phyloP scores from a whole-genome alignment of 2,888 invertebrate species.

The Pteria penguin region DNA sequence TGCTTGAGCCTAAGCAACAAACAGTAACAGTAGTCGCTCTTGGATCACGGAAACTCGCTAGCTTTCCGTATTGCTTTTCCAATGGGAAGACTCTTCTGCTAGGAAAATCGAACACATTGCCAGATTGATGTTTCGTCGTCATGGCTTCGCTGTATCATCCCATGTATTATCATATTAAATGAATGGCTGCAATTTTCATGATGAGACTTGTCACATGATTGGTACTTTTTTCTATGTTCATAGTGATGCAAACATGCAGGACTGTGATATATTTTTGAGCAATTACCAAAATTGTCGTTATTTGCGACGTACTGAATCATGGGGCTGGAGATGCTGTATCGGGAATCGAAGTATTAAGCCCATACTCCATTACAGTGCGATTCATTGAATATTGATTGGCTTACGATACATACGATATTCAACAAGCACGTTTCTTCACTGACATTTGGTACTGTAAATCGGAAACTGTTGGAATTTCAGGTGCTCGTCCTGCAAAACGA shows the following conservation, averaged over 20 bases:
- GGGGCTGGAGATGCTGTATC: constrained; percentile 3
- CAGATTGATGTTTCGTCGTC: constrained; percentile 45
- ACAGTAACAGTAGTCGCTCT: constrained; percentile 22
- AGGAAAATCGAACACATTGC: constrained; percentile 48
- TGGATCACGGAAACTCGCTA: constrained; percentile 12
- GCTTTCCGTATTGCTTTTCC: not conserved
- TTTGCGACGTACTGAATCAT: not conserved
- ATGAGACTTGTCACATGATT: constrained; percentile 40
- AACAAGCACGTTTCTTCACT: constrained; percentile 26
- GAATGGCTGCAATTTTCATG: constrained; percentile 48
- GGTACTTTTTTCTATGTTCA: constrained; percentile 27
- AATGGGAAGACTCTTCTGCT: constrained; percentile 2
- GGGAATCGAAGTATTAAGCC: constrained; percentile 17
- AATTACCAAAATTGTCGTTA: constrained; percentile 18
- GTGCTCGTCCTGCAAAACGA: not conserved
- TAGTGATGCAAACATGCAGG: constrained; percentile 42
- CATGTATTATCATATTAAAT: constrained; percentile 48
- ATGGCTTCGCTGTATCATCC: constrained; percentile 43
- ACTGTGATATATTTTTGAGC: constrained; percentile 19
- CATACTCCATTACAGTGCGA: constrained; percentile 21
- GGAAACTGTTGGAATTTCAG: constrained; percentile 26
- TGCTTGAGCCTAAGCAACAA: not conserved
- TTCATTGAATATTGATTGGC: constrained; percentile 23
- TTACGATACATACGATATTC: constrained; percentile 17
- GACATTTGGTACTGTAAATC: constrained; percentile 8